Conservation (phyloP, 2,888 invertebrate species). For the Peribatodes rhomboidaria region DNA sequence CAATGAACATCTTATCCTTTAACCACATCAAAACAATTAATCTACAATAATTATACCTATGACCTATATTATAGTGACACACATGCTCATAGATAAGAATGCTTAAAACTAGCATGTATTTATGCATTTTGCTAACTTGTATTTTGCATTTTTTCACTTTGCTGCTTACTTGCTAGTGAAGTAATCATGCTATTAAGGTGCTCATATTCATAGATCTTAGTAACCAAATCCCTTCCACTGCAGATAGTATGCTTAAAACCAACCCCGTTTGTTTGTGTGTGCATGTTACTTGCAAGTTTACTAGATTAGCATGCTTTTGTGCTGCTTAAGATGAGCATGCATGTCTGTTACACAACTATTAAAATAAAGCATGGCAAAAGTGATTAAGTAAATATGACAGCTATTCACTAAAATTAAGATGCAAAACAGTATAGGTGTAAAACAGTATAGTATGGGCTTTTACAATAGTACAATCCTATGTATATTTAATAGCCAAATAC, state of each 20-base stretch:
- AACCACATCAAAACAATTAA: slow-evolving; percentile 6
- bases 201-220: background rate
- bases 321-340: slow-evolving; percentile 1
- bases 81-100: slow-evolving; percentile 2
- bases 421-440: background rate
- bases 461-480: background rate
- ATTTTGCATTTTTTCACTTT: no score
- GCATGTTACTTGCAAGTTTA: background rate
- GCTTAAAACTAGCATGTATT: background rate
- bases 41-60: slow-evolving; percentile 3
- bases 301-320: background rate
- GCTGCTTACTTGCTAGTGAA: no score
- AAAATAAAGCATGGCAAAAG: slow-evolving; percentile 13
- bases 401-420: slow-evolving; percentile 9
- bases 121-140: no score
- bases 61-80: background rate
- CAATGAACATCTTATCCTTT: background rate
- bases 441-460: background rate
- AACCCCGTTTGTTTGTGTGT: background rate
- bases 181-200: background rate
- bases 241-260: background rate
- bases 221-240: background rate
- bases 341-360: background rate
- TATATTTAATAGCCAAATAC: background rate
- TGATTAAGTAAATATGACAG: slow-evolving; percentile 31